phyloP scores from a whole-genome alignment of 2,888 invertebrate species.

The Crocallis elinguaria region DNA sequence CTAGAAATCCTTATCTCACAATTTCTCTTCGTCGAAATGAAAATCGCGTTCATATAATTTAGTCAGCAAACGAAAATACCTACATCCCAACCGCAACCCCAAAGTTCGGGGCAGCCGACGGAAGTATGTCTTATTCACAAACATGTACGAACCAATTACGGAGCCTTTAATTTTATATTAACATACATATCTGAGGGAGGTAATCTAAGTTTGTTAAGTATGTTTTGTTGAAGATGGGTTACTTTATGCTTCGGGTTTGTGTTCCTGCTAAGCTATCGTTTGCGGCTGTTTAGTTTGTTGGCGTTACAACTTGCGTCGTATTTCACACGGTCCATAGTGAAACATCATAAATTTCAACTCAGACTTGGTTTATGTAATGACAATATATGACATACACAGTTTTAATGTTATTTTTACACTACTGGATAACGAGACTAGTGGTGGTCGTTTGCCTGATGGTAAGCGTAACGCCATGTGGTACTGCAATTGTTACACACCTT shows the following conservation, averaged over 20 bases:
- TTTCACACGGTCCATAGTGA: too few relatives aligned
- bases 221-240: constrained; percentile 26
- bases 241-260: neutral
- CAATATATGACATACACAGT: too few relatives aligned
- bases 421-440: too few relatives aligned
- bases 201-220: constrained; percentile 50
- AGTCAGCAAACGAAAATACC: constrained; percentile 42
- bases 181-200: constrained; percentile 41
- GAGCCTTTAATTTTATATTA: constrained; percentile 57
- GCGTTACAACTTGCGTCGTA: too few relatives aligned
- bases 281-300: constrained; percentile 1
- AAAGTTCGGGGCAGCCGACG: constrained; percentile 47
- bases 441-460: too few relatives aligned
- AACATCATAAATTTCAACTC: neutral
- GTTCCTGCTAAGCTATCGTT: neutral
- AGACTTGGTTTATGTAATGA: too few relatives aligned
- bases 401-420: too few relatives aligned
- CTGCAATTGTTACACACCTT: too few relatives aligned
- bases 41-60: constrained; percentile 49
- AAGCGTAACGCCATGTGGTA: too few relatives aligned
- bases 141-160: constrained; percentile 64
- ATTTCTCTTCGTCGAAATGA: constrained; percentile 24
- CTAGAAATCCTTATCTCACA: neutral
- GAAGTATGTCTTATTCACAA: constrained; percentile 61
- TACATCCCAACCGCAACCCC: constrained; percentile 42